Percentiles rank a stretch among this genome's conserved stretches.
Conservation (phyloP, 2,888 invertebrate species). For the Cheilosia vulpina region DNA sequence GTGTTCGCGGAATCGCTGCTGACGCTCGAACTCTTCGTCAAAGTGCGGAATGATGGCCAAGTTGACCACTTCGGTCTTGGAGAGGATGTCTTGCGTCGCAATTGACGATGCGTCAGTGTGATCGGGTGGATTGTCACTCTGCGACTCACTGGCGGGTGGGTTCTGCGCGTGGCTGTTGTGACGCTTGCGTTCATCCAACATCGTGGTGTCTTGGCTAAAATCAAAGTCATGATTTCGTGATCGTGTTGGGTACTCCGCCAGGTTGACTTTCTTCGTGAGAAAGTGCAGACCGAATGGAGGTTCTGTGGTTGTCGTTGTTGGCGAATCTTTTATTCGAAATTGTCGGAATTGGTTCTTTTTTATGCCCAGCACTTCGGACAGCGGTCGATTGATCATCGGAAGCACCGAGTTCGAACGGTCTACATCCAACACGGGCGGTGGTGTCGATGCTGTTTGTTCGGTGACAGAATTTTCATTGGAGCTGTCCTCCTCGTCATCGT, state of each 20-base stretch:
- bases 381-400: conserved; percentile 83
- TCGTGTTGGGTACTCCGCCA: conserved; percentile 81
- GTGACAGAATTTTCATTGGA: conserved; percentile 78
- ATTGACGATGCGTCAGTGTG: conserved; percentile 78
- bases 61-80: conserved; percentile 83
- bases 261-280: conserved; percentile 80
- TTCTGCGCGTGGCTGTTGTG: conserved; percentile 77
- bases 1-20: conserved; percentile 81
- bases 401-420: conserved; percentile 79
- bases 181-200: conserved; percentile 81
- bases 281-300: conserved; percentile 78
- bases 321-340: conserved; percentile 82
- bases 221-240: conserved; percentile 81
- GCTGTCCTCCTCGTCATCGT: conserved; percentile 73
- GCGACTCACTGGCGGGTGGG: conserved; percentile 58
- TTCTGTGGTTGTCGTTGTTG: conserved; percentile 78
- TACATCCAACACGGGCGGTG: conserved; percentile 66
- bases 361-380: conserved; percentile 83
- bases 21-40: conserved; percentile 82
- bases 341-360: conserved; percentile 84
- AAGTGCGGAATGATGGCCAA: conserved; percentile 83
- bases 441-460: conserved; percentile 76
- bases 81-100: conserved; percentile 81
- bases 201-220: conserved; percentile 82
- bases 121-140: conserved; percentile 75